Evolutionary conservation across 2,113 vertebrate species (phyloP).

Genomic region (Strix uralensis): DNA sequence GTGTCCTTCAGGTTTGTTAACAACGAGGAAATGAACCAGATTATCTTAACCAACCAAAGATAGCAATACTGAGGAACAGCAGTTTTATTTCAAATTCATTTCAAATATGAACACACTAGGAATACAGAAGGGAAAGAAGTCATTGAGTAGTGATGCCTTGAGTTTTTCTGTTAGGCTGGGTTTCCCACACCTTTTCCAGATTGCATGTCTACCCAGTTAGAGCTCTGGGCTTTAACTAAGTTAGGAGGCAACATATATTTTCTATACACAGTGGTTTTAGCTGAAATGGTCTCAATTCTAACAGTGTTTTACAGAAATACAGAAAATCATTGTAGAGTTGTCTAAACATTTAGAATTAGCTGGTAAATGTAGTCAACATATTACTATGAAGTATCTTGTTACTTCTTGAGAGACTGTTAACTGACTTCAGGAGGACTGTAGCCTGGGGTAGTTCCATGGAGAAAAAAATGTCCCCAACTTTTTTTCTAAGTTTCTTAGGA

Average conservation of each 20-base stretch:
- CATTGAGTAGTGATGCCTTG: rapidly evolving
- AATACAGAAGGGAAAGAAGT: not conserved
- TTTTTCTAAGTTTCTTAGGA: not conserved
- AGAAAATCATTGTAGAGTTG: not conserved
- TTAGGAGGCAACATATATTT: not conserved
- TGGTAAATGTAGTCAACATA: not conserved
- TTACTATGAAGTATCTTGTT: not conserved
- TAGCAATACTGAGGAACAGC: not conserved
- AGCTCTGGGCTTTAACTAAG: not conserved
- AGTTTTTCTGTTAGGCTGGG: not conserved
- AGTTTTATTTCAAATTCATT: not conserved
- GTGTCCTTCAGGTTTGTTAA: not conserved
- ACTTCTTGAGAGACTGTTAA: not conserved
- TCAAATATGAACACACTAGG: not conserved
- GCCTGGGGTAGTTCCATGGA: no score
- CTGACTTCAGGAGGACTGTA: not conserved
- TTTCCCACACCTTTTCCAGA: not conserved
- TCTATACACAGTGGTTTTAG: not conserved
- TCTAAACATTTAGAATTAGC: not conserved
- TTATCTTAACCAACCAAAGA: not conserved
- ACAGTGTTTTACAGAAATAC: not conserved
- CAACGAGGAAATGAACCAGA: not conserved
- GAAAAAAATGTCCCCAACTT: not conserved
- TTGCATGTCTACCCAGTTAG: not conserved
- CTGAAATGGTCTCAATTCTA: not conserved